Conservation (phyloP, 2,888 invertebrate species). For the Lamellibrachia columna region DNA sequence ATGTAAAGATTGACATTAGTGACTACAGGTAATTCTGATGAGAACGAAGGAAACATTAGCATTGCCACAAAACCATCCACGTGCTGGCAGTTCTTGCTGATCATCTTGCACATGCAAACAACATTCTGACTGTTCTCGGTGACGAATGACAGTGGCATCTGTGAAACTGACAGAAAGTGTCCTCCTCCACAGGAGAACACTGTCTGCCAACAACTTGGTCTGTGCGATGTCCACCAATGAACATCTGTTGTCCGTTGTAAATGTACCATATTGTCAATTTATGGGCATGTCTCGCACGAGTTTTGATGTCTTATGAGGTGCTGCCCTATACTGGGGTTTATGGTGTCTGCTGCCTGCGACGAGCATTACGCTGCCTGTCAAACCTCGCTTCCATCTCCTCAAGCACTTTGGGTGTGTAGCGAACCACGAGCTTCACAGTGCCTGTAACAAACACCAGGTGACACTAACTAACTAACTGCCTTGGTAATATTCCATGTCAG, state of each 20-base stretch:
- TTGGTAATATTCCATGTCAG: not conserved
- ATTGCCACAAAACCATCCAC: too few relatives aligned
- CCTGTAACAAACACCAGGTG: slow-evolving; percentile 61
- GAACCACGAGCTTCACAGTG: slow-evolving; percentile 93
- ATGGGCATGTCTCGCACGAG: not conserved
- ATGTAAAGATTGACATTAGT: too few relatives aligned
- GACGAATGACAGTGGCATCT: not conserved
- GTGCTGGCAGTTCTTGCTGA: not conserved
- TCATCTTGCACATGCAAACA: not conserved
- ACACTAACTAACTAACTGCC: not conserved
- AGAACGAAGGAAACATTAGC: too few relatives aligned
- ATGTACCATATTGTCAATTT: not conserved
- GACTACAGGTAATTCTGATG: too few relatives aligned
- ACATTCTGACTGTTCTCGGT: not conserved
- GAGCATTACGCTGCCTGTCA: slow-evolving; percentile 82
- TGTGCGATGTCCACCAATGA: too few relatives aligned
- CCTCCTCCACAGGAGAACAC: not conserved
- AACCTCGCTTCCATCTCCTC: slow-evolving; percentile 99
- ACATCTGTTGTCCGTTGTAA: not conserved
- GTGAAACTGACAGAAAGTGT: not conserved
- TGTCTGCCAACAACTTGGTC: not conserved
- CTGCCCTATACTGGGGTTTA: not conserved
- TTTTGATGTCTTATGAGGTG: not conserved
- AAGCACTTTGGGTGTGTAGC: slow-evolving; percentile 98
- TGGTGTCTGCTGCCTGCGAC: slow-evolving; percentile 31